Evolutionary conservation across 2,888 invertebrate species (phyloP).

Genomic region (Melanotus villosus): DNA sequence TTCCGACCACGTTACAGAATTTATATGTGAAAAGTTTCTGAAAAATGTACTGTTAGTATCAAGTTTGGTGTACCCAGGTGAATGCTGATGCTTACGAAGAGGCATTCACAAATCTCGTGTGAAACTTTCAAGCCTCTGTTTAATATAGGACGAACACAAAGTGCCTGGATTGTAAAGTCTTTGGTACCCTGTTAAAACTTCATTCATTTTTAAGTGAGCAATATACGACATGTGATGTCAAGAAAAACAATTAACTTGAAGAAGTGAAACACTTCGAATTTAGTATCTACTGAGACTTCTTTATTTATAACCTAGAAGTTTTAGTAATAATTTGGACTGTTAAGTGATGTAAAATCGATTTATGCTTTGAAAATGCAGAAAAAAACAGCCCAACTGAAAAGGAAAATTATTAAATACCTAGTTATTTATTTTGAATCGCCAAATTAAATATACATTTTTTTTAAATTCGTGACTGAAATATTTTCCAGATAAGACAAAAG

Average conservation of each 20-base stretch:
- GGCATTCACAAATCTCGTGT: constrained; percentile 14
- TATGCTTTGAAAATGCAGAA: too few species aligned
- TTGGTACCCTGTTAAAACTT: neutral
- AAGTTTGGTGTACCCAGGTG: constrained; percentile 10
- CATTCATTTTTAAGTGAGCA: neutral
- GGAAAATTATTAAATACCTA: too few species aligned
- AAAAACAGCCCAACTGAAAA: too few species aligned
- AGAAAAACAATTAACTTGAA: neutral
- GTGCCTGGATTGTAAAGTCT: neutral
- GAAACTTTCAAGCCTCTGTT: constrained; percentile 2
- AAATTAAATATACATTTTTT: too few species aligned
- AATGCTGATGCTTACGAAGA: constrained; percentile 6
- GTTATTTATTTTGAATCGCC: too few species aligned
- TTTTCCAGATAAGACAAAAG: too few species aligned
- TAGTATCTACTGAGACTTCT: too few species aligned
- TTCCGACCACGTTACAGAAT: neutral
- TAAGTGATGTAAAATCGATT: too few species aligned
- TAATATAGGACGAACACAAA: constrained; percentile 2
- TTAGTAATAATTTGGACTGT: too few species aligned
- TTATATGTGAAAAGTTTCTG: constrained; percentile 11
- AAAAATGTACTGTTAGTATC: constrained; percentile 1
- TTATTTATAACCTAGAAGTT: too few species aligned
- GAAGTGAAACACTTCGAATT: too few species aligned
- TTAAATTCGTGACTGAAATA: too few species aligned
- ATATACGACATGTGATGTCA: constrained; percentile 1